Conservation (phyloP, 1,140 invertebrate species). For the Drosophila trapezifrons region DNA sequence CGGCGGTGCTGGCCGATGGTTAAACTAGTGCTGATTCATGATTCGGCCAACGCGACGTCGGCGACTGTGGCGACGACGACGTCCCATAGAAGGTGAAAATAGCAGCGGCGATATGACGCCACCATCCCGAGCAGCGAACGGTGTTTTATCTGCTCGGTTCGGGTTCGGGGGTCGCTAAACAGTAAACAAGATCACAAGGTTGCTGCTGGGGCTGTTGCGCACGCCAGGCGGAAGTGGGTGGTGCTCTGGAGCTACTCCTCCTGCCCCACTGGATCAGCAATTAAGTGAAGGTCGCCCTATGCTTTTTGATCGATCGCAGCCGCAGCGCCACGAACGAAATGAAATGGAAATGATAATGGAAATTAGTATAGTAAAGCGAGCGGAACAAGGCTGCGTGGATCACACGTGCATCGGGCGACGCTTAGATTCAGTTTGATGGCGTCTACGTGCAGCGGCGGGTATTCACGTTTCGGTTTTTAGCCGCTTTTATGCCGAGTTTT, state of each 20-base stretch:
- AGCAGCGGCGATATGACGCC: conserved; percentile 74
- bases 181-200: conserved; percentile 83
- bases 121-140: conserved; percentile 72
- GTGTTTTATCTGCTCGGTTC: conserved; percentile 27
- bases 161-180: conserved; percentile 73
- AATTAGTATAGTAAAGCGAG: conserved; percentile 4
- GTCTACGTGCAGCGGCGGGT: conserved; percentile 55
- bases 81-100: conserved; percentile 81
- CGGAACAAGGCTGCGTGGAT: conserved; percentile 65
- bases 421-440: conserved; percentile 69
- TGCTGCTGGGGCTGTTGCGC: conserved; percentile 56
- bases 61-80: too few species aligned
- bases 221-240: conserved; percentile 78
- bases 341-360: conserved; percentile 26
- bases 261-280: conserved; percentile 36
- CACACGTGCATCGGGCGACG: conserved; percentile 62
- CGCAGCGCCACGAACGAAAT: conserved; percentile 8
- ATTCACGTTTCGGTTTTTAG: conserved; percentile 69
- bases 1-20: conserved; percentile 13
- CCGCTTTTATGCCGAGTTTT: conserved; percentile 8
- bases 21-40: conserved; percentile 67
- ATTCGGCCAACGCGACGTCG: conserved; percentile 71
- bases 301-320: conserved; percentile 48
- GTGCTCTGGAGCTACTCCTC: not conserved
- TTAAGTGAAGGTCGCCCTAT: conserved; percentile 72